These are phyloP conservation scores for Galerucella calmariensis DNA, from an alignment of 2,888 invertebrate genomes.

Conservation along the genomic window DNA sequence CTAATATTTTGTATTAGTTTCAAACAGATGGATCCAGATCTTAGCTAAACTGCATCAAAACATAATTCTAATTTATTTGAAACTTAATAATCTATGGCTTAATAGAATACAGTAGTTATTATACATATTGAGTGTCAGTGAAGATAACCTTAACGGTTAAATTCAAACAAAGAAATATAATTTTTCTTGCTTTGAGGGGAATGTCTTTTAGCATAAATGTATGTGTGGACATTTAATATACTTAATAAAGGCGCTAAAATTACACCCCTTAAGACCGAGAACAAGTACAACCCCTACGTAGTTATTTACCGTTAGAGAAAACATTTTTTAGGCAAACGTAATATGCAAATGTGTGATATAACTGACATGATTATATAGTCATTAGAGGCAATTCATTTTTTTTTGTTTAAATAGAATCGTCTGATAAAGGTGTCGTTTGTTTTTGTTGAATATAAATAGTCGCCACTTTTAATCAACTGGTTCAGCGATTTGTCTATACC, in stretches of 20 bases:
- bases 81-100: no score
- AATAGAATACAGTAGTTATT: no score
- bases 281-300: slow-evolving; percentile 10
- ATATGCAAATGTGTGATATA: background rate
- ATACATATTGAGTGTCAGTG: background rate
- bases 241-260: slow-evolving; percentile 10
- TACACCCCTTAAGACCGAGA: background rate
- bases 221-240: background rate
- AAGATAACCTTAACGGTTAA: background rate
- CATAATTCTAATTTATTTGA: no score
- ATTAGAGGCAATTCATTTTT: background rate
- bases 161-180: background rate
- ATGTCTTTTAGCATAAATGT: background rate
- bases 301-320: background rate
- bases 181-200: slow-evolving; percentile 7
- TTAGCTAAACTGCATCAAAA: no score
- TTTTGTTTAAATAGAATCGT: no score
- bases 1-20: no score
- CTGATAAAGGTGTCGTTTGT: no score
- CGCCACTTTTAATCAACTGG: no score
- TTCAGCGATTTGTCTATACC: no score
- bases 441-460: no score
- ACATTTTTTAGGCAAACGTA: background rate
- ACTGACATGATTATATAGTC: background rate
- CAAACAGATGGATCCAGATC: no score